Evolutionary conservation across 2,113 vertebrate genomes (phyloP), one percentile per base, ranked within the genome.

Genomic region (Microtus ochrogaster): DNA sequence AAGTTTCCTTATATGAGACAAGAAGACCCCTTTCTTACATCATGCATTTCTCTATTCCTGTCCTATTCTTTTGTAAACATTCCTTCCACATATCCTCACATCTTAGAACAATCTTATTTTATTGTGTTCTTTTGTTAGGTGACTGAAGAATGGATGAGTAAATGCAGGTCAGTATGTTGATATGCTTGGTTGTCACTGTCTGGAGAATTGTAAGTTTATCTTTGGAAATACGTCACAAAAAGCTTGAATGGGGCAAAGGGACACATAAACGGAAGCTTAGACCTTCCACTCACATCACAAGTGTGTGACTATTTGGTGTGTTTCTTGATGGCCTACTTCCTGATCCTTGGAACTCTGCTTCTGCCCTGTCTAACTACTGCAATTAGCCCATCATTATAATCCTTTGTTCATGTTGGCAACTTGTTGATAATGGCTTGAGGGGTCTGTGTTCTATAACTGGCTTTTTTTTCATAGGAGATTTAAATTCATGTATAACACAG

Each of bases 401-500:
- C 22, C 41, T 70, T 47, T 85, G 2, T 1, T 26, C 26, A 52
- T 24, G 3, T 33, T 14, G 44, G 7, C 5, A 86, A 36, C 16
- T 24, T 86, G 2, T 2, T 61, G 8, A 13, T n/a, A 7, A 7
- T 49, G 28, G 24, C 70, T 49, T 24, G 33, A 39, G 19, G 61
- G 13, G 17, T 49, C 11, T 9, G n/a, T 61, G 30, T n/a, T 85
- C 63, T 74, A 22, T 11, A 63, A 58, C 1, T 10, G 8, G 22
- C 7, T 7, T 77, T 24, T 85, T n/a, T 1, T 13, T 33, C 19
- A 19, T 26, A 12, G 5, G 7, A 26, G 17, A 13, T 5, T 8
- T 61, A 30, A 17, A 5, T 4, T 0, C 2, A 4, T 5, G 1
- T 11, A 17, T 17, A 36, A 55, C 5, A 55, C 1, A 8, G 39